Evolutionary conservation across 2,113 vertebrate genomes (phyloP).

Genomic region (Arenaria interpres): DNA sequence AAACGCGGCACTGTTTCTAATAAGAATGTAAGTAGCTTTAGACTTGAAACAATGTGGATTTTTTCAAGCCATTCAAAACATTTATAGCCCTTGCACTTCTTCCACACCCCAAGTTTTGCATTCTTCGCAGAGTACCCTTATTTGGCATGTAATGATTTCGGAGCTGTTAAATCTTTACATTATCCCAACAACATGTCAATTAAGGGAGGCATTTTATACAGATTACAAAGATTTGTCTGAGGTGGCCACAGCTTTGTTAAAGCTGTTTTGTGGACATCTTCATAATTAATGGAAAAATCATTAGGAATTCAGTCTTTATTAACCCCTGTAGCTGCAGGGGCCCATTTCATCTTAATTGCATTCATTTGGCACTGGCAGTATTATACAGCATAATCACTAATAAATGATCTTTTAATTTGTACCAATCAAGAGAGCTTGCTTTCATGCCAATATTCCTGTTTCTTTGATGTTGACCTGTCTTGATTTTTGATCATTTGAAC

Average conservation of each 20-base stretch:
- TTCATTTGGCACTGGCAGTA: constrained; percentile 84
- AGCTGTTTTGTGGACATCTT: constrained; percentile 84
- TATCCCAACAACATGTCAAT: constrained; percentile 75
- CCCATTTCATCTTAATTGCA: constrained; percentile 86
- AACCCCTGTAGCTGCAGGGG: constrained; percentile 85
- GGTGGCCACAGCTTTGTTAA: constrained; percentile 82
- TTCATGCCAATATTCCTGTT: constrained; percentile 84
- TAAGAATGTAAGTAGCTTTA: neutral
- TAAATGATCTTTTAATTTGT: constrained; percentile 88
- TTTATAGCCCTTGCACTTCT: neutral
- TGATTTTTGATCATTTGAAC: constrained; percentile 85
- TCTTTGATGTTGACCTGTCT: constrained; percentile 85
- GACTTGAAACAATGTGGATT: constrained; percentile 31
- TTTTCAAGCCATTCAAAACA: constrained; percentile 40
- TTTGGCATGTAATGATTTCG: constrained; percentile 49
- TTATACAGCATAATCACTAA: constrained; percentile 84
- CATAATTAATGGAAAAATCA: constrained; percentile 88
- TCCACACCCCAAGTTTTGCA: neutral
- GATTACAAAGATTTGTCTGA: constrained; percentile 80
- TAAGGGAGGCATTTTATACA: constrained; percentile 76
- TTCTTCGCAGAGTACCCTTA: constrained; percentile 21
- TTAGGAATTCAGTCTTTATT: constrained; percentile 84
- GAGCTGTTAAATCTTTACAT: constrained; percentile 74
- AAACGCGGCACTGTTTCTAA: neutral
- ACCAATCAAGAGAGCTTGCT: constrained; percentile 81